Conservation (phyloP, 2,888 invertebrate genomes). For the Apamea sordens region DNA sequence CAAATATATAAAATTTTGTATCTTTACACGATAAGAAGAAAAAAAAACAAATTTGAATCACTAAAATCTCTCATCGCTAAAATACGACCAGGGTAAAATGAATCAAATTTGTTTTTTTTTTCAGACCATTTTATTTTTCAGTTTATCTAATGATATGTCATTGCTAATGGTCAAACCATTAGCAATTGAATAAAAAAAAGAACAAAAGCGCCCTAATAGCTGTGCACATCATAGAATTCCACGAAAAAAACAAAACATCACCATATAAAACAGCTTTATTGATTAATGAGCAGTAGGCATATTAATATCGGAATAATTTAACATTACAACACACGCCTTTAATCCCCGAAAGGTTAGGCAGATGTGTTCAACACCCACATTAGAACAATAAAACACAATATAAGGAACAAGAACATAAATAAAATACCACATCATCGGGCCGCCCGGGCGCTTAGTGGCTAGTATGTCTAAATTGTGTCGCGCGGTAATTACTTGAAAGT, state of each 20-base stretch:
- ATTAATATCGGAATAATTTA: neutral
- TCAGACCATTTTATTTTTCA: too few species aligned
- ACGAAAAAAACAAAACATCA: neutral
- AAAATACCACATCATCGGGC: neutral
- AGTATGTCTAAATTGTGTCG: neutral
- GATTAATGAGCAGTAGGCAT: neutral
- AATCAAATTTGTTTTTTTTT: too few species aligned
- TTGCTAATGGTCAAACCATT: too few species aligned
- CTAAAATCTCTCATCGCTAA: too few species aligned
- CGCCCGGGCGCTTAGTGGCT: neutral
- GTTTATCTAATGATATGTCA: too few species aligned
- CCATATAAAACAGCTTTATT: slow-evolving; percentile 1
- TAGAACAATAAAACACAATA: neutral
- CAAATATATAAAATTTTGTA: too few species aligned
- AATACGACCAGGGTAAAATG: too few species aligned
- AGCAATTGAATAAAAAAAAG: too few species aligned
- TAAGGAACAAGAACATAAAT: neutral
- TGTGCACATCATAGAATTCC: neutral
- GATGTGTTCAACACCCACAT: too few species aligned
- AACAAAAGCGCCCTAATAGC: neutral
- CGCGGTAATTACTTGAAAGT: neutral
- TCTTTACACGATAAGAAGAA: too few species aligned
- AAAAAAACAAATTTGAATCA: too few species aligned
- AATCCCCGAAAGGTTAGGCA: neutral
- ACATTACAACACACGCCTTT: neutral